Conservation (phyloP, 2,113 vertebrate species). For the Spea bombifrons region DNA sequence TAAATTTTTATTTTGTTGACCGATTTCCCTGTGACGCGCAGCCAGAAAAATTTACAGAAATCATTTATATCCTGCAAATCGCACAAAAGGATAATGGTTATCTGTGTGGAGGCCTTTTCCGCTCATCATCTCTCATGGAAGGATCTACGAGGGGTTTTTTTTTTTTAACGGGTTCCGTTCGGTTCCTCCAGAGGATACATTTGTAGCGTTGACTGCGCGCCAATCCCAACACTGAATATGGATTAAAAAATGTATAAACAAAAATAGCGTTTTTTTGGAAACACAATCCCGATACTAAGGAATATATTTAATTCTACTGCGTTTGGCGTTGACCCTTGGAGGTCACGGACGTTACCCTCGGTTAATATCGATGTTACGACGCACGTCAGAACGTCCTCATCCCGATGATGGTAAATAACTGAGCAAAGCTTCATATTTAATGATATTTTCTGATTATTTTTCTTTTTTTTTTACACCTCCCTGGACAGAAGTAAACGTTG, state of each 20-base stretch:
- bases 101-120: no score
- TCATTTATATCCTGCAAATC: neutral
- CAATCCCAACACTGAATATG: neutral
- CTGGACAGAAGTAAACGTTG: conserved; percentile 21
- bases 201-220: neutral
- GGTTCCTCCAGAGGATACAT: neutral
- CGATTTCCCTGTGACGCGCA: neutral
- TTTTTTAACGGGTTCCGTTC: neutral
- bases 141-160: neutral
- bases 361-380: no score
- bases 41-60: neutral
- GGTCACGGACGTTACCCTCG: no score
- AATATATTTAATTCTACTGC: no score
- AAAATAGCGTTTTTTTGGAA: neutral
- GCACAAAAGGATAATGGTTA: no score
- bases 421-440: neutral
- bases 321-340: no score
- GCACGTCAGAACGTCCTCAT: no score
- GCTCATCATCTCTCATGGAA: neutral
- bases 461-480: conserved; percentile 30
- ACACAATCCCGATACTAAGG: no score
- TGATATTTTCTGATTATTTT: conserved; percentile 33
- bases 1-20: neutral
- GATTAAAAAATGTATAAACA: neutral
- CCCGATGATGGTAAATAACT: neutral